Conservation (phyloP, 1,140 invertebrate species). For the Lasioglossum albipes region DNA sequence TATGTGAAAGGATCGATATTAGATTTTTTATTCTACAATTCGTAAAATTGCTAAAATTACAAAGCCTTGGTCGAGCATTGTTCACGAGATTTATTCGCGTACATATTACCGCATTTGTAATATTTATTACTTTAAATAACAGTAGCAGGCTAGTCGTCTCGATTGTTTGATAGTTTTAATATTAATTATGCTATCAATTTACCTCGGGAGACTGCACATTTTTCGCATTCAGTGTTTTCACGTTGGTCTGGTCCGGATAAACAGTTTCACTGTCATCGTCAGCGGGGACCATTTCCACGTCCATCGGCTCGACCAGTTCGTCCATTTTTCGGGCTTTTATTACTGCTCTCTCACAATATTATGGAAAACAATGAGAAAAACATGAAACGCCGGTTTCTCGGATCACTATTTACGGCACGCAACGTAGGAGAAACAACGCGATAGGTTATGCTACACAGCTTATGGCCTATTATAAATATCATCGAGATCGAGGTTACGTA, state of each 20-base stretch:
- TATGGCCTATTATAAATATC: conserved; percentile 32
- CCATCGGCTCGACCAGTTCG: conserved; percentile 33
- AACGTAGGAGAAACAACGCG: conserved; percentile 19
- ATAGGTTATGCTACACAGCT: conserved; percentile 44
- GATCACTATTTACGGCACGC: neutral
- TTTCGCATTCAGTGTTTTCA: conserved; percentile 9
- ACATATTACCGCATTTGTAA: no score
- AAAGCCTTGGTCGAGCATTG: no score
- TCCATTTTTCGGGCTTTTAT: conserved; percentile 34
- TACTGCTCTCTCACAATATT: neutral
- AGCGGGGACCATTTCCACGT: conserved; percentile 46
- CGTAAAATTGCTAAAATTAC: no score
- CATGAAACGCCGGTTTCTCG: neutral
- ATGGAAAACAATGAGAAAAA: neutral
- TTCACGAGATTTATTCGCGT: no score
- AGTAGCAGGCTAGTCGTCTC: no score
- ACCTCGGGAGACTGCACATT: conserved; percentile 20
- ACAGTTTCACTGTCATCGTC: conserved; percentile 20
- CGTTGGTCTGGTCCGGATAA: conserved; percentile 6
- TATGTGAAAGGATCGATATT: no score
- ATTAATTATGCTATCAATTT: neutral
- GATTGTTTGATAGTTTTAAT: no score
- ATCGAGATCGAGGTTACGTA: conserved; percentile 1
- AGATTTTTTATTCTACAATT: no score
- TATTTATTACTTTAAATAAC: no score